Evolutionary conservation across 2,888 invertebrate species (phyloP).

Genomic region (Sipha maydis): DNA sequence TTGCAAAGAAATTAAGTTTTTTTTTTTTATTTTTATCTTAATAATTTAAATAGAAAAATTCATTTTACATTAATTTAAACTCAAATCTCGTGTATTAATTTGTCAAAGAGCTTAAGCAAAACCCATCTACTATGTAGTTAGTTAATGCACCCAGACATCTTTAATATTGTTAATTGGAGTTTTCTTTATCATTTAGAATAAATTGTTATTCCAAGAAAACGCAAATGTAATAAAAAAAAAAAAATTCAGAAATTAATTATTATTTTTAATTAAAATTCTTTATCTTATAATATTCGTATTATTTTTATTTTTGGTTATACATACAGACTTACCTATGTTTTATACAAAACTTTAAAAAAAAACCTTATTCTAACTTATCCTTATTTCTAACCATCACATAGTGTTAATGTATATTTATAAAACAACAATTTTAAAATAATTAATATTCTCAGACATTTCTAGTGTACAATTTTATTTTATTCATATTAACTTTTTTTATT

Average conservation of each 20-base stretch:
- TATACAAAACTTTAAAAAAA: no score
- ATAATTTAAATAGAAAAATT: slow-evolving; percentile 18
- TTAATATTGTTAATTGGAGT: slow-evolving; percentile 39
- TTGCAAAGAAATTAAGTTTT: not conserved
- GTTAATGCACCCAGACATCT: not conserved
- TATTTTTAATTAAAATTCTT: not conserved
- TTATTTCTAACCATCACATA: not conserved
- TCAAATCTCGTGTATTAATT: slow-evolving; percentile 8
- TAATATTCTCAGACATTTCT: slow-evolving; percentile 10
- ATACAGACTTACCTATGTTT: no score
- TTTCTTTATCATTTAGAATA: not conserved
- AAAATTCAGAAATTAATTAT: not conserved
- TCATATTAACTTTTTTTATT: not conserved
- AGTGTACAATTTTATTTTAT: slow-evolving; percentile 1
- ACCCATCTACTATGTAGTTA: not conserved
- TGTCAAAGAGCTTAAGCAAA: slow-evolving; percentile 41
- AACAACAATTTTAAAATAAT: slow-evolving; percentile 4
- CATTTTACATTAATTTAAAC: slow-evolving; percentile 13
- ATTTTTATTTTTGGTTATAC: not conserved
- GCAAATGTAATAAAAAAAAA: not conserved
- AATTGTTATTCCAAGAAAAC: not conserved
- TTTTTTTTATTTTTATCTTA: slow-evolving; percentile 4
- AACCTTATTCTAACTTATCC: no score
- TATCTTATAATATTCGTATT: no score
- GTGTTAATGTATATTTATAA: not conserved